Base-by-base conservation (phyloP, 2,888 invertebrate species). In the Drosophila prostipennis region DNA sequence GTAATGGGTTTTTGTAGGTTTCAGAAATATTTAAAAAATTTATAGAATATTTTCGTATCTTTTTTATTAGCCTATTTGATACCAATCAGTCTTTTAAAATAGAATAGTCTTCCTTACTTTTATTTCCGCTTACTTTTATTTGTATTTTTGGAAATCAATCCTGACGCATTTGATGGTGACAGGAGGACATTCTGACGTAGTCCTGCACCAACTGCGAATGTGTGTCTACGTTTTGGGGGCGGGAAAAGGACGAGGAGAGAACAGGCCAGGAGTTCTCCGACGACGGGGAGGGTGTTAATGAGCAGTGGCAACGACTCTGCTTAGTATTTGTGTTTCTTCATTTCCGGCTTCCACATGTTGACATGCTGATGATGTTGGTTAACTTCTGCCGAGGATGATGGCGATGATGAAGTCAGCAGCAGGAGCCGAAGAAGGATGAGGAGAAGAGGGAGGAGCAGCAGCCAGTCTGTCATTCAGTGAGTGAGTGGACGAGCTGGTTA, bases 301-400 rank as follows among this genome's bases (percentile, higher is more conserved):
- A 81, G 87, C 81, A 85, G 77, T 78, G 80, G 86, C 85, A 85
- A 82, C 81, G 78, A 83, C 74, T 82, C 72, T 80, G 85, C 80
- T 75, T 60, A 74, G 76, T 88, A 78, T 89, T 84, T 88, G 85
- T 81, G 76, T 83, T 86, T 79, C 79, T 79, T 84, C 82, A 88
- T 89, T 89, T 89, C 89, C 89, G 89, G 89, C 77, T 87, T 80
- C 76, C 78, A 89, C 78, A 84, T 83, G 79, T 84, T 83, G 78
- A 85, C 88, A 83, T 79, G 76, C 61, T 81, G 77, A 71, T 78
- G 78, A 68, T 77, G 74, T 67, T 74, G 72, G 59, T 71, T 59
- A 52, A 70, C 69, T 61, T 71, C 67, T 67, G 74, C 40, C 59
- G 48, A 59, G 60, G 51, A 59, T 70, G 56, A 43, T 69, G 72